Evolutionary conservation across 2,797 vertebrate genomes (phyloP).

Genomic region (Macrochelys suwanniensis): DNA sequence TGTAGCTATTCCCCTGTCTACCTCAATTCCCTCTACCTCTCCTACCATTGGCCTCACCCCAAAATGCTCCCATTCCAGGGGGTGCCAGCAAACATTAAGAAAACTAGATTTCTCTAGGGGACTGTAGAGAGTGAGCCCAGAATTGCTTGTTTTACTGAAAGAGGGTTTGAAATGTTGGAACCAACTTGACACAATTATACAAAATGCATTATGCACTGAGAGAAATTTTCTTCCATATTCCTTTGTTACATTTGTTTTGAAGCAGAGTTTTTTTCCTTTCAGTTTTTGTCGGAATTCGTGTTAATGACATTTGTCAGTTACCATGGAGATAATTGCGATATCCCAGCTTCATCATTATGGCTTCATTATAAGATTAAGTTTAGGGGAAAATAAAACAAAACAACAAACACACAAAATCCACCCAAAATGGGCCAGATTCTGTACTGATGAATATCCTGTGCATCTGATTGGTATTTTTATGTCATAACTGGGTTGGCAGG

Average conservation of each 20-base stretch:
- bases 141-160: not conserved
- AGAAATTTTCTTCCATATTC: not conserved
- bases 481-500: not conserved
- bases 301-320: not conserved
- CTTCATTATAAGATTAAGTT: not conserved
- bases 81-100: not conserved
- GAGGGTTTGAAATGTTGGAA: not conserved
- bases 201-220: not conserved
- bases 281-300: rapidly evolving
- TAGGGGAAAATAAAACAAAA: not conserved
- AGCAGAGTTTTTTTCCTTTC: not conserved
- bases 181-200: not conserved
- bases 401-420: not conserved
- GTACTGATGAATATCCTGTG: not conserved
- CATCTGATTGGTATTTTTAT: not conserved
- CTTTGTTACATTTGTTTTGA: not conserved
- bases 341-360: not conserved
- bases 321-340: not conserved
- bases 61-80: not conserved
- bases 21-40: not conserved
- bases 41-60: not conserved
- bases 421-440: not conserved
- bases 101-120: not conserved
- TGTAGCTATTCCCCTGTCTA: rapidly evolving
- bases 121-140: not conserved